A percentile compares a stretch with the other conserved stretches of the same genome.
These are phyloP conservation scores for Tenthredo livida DNA, from an alignment of 2,888 invertebrate species.

Conservation along the genomic window DNA sequence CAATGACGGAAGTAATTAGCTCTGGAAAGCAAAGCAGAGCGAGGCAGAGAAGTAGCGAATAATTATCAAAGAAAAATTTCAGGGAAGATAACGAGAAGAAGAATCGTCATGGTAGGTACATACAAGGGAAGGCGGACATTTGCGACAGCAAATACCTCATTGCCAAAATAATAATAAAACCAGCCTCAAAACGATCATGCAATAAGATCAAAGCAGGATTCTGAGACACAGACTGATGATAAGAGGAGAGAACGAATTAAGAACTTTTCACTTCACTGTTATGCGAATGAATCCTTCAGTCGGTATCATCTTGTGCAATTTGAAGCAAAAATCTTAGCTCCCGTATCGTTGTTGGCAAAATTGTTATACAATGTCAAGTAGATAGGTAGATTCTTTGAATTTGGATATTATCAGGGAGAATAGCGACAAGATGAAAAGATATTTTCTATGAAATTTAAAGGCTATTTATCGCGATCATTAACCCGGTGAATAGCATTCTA, in stretches of 20 bases:
- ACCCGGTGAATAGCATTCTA: constrained; percentile 28
- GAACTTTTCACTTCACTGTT: too few relatives aligned
- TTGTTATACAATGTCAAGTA: neutral
- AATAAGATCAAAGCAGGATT: neutral
- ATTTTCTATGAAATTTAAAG: constrained; percentile 30
- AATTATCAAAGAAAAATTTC: neutral
- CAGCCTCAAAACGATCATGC: neutral
- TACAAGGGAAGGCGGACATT: neutral
- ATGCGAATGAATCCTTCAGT: neutral
- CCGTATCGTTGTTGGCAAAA: neutral
- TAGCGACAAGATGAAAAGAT: neutral
- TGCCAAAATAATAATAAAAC: neutral
- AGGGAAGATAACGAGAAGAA: neutral
- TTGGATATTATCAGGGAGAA: neutral
- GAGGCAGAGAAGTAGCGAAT: neutral
- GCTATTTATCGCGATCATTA: constrained; percentile 40
- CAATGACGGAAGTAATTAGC: constrained; percentile 18
- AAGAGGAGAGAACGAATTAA: neutral
- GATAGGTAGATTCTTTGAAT: neutral
- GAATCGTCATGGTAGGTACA: neutral
- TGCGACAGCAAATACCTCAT: neutral
- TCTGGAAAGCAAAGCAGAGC: neutral
- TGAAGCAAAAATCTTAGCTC: neutral
- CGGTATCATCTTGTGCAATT: neutral
- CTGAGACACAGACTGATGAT: too few relatives aligned